phyloP scores from a whole-genome alignment of 2,888 invertebrate species.

The Drosophila nigricruria region DNA sequence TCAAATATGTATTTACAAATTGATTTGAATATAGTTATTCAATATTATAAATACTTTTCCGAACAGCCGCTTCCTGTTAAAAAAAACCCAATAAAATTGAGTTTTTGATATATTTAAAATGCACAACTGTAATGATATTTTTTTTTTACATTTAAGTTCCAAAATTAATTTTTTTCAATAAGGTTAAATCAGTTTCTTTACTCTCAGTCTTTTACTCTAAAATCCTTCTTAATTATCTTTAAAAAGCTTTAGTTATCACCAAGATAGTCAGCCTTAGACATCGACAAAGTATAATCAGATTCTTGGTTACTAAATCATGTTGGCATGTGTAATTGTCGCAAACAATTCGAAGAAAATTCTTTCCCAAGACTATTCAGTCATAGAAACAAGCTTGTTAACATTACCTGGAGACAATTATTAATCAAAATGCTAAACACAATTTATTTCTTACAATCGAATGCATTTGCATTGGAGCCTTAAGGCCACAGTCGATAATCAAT shows the following conservation, averaged over 20 bases:
- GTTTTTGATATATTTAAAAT: no score
- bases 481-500: constrained; percentile 46
- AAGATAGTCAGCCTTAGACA: not conserved
- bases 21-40: no score
- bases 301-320: not conserved
- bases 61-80: no score
- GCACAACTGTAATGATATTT: no score
- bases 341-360: not conserved
- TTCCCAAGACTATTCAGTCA: not conserved
- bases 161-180: no score
- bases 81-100: no score
- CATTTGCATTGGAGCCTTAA: constrained; percentile 37
- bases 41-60: no score
- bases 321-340: not conserved
- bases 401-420: constrained; percentile 47
- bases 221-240: no score
- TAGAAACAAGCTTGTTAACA: not conserved
- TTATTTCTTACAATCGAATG: constrained; percentile 69
- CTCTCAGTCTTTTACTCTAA: no score
- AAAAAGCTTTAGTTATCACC: not conserved
- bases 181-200: no score
- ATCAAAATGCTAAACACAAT: constrained; percentile 53
- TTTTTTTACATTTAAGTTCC: no score
- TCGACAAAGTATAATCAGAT: not conserved
- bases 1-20: no score